These are phyloP conservation scores for Eulithis prunata DNA, from an alignment of 2,888 invertebrate genomes.

Conservation along the genomic window DNA sequence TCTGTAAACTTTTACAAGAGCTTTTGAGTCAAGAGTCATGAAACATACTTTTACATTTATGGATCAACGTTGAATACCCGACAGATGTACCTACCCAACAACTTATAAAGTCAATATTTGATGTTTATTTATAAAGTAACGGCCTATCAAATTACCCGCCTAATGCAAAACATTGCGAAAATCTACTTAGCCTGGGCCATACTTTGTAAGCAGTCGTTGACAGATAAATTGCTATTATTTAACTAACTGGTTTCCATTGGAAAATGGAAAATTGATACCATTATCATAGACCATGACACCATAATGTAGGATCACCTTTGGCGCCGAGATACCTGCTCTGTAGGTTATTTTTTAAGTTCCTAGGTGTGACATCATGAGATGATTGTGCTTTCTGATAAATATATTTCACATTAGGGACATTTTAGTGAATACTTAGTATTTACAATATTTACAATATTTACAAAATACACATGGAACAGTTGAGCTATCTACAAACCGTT, in stretches of 20 bases:
- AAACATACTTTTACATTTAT: no score
- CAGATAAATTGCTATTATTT: constrained; percentile 29
- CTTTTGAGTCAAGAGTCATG: no score
- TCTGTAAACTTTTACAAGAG: no score
- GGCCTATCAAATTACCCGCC: constrained; percentile 6
- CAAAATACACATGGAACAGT: no score
- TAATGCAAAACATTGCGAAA: constrained; percentile 25
- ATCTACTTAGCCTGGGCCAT: constrained; percentile 4
- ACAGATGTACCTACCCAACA: not conserved
- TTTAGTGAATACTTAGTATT: no score
- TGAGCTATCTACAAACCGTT: no score
- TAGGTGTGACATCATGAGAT: no score
- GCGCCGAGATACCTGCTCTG: not conserved
- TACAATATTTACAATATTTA: no score
- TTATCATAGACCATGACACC: constrained; percentile 7
- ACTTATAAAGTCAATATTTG: not conserved
- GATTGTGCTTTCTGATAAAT: no score
- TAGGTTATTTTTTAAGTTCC: no score
- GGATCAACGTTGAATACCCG: no score
- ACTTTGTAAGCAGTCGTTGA: constrained; percentile 13
- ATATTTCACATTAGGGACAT: no score
- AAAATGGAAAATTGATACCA: constrained; percentile 24
- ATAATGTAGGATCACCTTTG: constrained; percentile 3
- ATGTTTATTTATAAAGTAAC: constrained; percentile 3
- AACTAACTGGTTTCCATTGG: constrained; percentile 29